Base-by-base conservation (phyloP, 2,888 invertebrate genomes). In the Nemurella pictetii region DNA sequence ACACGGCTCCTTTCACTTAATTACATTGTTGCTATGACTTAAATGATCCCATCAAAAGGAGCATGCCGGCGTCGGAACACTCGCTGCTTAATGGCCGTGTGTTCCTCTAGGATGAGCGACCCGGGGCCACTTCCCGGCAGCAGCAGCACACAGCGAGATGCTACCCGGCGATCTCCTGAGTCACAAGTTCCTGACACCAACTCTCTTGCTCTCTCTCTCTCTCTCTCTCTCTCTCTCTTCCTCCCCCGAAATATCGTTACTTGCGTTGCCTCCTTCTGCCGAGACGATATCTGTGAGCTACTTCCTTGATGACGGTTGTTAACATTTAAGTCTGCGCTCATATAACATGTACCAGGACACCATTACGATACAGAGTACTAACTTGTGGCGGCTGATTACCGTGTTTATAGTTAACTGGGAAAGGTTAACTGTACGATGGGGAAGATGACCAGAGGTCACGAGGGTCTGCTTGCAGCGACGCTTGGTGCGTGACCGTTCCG, bases 401-500 rank as follows among this genome's bases (percentile, higher is more conserved):
- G 80, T 81, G 80, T 81, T 81, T 81, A 81, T 26, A 26, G 78
- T 29, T 30, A 30, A n/a, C 28, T 30, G 20, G 30, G 29, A n/a
- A 35, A 30, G 35, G 35, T 35, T 35, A 35, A 26, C 20, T 35
- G 35, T 26, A 81, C 80, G 35, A 26, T n/a, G 25, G 25, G 80
- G 29, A 80, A 80, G 80, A 80, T 81, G 80, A 81, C 80, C 35
- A 26, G 36, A 81, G 80, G 80, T 81, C 80, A 81, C 80, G 27
- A 35, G 80, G 80, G 80, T 81, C 80, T 7, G 29, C 36, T 36
- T 35, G 25, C 30, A 80, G n/a, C 80, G 36, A 27, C 75, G 75
- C 28, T 20, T 26, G 75, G 15, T 75, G 75, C 75, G 75, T 75
- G 75, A 75, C 75, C 75, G 26, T n/a, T 26, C 25, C 75, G 75